Percentiles rank a stretch among this genome's conserved stretches.
Conservation (phyloP, 2,797 vertebrate genomes). For the Karalla daura region DNA sequence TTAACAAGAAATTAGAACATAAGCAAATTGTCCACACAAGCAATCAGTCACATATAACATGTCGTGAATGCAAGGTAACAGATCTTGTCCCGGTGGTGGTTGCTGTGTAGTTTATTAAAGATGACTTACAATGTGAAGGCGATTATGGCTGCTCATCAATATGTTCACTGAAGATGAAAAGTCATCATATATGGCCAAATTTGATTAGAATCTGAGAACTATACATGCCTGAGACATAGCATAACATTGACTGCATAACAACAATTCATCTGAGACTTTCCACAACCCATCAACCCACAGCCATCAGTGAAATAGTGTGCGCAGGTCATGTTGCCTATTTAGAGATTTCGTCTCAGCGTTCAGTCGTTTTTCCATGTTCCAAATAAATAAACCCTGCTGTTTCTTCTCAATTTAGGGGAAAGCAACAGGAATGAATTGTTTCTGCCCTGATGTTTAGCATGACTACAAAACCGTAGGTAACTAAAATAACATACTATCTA, state of each 20-base stretch:
- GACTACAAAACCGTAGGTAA: conserved; percentile 47
- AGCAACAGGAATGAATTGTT: conserved; percentile 33
- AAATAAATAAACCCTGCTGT: conserved; percentile 70
- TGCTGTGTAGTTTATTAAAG: conserved; percentile 64
- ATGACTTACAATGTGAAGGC: conserved; percentile 48
- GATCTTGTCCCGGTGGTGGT: conserved; percentile 41
- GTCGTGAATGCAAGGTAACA: conserved; percentile 50
- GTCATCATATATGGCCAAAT: conserved; percentile 24
- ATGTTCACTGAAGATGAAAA: conserved; percentile 45
- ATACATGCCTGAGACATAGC: conserved; percentile 61
- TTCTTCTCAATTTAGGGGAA: conserved; percentile 54
- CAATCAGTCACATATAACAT: conserved; percentile 56
- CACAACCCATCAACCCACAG: conserved; percentile 14
- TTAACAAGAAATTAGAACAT: conserved; percentile 66
- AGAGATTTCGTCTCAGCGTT: conserved; percentile 45
- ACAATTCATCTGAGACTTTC: conserved; percentile 39
- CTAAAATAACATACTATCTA: conserved; percentile 64
- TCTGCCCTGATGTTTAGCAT: conserved; percentile 52
- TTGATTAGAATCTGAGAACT: conserved; percentile 27
- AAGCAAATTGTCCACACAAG: conserved; percentile 74
- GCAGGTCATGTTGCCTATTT: conserved; percentile 5
- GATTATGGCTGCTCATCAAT: conserved; percentile 49
- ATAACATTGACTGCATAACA: conserved; percentile 66
- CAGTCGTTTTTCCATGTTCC: conserved; percentile 52
- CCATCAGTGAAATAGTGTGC: conserved; percentile 23